phyloP scores from a whole-genome alignment of 2,888 invertebrate species.

The Dolichopus griseipennis region DNA sequence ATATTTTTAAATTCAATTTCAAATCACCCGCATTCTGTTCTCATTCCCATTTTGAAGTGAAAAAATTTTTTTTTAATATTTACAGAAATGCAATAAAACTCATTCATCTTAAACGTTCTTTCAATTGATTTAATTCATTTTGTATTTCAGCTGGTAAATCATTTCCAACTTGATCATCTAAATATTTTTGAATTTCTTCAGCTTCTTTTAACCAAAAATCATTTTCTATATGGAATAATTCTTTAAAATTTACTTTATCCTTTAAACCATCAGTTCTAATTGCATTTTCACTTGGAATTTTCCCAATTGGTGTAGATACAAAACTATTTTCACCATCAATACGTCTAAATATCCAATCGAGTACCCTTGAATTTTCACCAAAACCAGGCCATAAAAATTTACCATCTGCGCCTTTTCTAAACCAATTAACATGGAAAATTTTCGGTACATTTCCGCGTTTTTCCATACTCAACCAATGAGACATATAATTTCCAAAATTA shows the following conservation, averaged over 20 bases:
- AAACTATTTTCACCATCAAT: constrained; percentile 69
- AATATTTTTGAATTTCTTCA: constrained; percentile 73
- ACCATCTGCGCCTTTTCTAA: constrained; percentile 75
- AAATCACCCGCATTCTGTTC: no score
- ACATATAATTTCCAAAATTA: constrained; percentile 92
- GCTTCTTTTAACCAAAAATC: constrained; percentile 87
- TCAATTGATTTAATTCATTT: constrained; percentile 56
- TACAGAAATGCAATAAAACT: no score
- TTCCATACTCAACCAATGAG: constrained; percentile 90
- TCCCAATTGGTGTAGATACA: constrained; percentile 65
- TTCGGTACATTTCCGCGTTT: constrained; percentile 66
- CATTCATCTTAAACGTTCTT: constrained; percentile 31
- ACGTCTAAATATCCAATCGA: constrained; percentile 91
- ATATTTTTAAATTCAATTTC: no score
- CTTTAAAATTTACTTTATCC: constrained; percentile 59
- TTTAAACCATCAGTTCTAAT: constrained; percentile 64
- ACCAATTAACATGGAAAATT: constrained; percentile 99
- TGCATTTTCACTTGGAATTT: constrained; percentile 52
- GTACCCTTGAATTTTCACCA: constrained; percentile 89
- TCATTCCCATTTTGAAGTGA: no score
- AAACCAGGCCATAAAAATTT: constrained; percentile 98
- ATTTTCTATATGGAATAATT: constrained; percentile 76
- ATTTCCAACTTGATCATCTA: constrained; percentile 78
- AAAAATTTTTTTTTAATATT: no score
- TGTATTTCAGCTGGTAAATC: constrained; percentile 72